Conservation (phyloP, 2,113 vertebrate genomes). For the Spilogale gracilis region DNA sequence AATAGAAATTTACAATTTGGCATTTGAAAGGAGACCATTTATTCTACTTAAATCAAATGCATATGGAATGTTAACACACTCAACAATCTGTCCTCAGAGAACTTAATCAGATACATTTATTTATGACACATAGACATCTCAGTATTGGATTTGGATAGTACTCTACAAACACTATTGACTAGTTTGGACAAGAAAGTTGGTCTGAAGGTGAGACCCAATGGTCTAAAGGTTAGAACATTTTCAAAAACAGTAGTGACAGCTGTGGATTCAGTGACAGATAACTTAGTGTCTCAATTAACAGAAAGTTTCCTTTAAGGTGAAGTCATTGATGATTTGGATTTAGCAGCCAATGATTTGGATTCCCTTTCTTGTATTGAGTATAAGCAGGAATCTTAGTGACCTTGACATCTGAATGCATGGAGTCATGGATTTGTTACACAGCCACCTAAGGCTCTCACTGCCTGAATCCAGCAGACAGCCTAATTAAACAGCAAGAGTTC, state of each 20-base stretch:
- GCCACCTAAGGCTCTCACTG: constrained; percentile 73
- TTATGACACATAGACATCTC: constrained; percentile 42
- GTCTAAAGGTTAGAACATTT: constrained; percentile 58
- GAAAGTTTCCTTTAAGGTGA: constrained; percentile 60
- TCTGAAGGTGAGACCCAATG: not conserved
- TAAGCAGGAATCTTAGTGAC: constrained; percentile 73
- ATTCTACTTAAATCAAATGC: constrained; percentile 46
- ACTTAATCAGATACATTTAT: constrained; percentile 65
- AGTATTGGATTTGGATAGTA: constrained; percentile 36
- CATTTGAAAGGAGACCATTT: constrained; percentile 50
- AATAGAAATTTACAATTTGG: constrained; percentile 11
- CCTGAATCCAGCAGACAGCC: constrained; percentile 72
- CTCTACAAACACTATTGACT: constrained; percentile 58
- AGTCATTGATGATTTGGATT: constrained; percentile 58
- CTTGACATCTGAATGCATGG: constrained; percentile 80
- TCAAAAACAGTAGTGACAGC: constrained; percentile 49
- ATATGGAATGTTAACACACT: constrained; percentile 44
- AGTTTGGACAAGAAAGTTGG: constrained; percentile 66
- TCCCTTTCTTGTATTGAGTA: not conserved
- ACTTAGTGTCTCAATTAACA: constrained; percentile 57
- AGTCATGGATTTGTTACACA: constrained; percentile 78
- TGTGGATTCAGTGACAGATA: constrained; percentile 52
- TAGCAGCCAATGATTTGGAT: not conserved
- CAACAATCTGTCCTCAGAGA: constrained; percentile 52
- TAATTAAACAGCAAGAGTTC: constrained; percentile 76